phyloP scores from a whole-genome alignment of 2,113 vertebrate genomes.

The Alaudala cheleensis region DNA sequence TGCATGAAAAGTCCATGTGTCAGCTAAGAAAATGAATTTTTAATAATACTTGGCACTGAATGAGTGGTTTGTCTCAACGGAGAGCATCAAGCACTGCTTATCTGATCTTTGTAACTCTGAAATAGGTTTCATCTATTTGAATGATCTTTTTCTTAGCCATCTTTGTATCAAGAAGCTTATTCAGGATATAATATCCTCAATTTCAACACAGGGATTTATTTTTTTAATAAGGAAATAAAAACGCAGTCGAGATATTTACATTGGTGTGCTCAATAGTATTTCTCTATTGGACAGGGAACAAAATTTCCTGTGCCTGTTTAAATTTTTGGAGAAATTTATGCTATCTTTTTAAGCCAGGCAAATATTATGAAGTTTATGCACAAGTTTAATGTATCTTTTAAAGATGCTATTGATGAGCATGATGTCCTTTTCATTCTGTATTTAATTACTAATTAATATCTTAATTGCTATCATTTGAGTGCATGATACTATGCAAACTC shows the following conservation, averaged over 20 bases:
- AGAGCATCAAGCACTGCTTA: conserved; percentile 1
- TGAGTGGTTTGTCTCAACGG: conserved; percentile 45
- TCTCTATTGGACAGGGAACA: not conserved
- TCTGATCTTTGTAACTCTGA: conserved; percentile 31
- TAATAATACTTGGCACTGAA: conserved; percentile 64
- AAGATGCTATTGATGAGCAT: not conserved
- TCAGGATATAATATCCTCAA: not conserved
- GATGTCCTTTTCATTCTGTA: not conserved
- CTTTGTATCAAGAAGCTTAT: conserved; percentile 13
- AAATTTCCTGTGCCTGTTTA: not conserved
- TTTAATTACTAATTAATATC: not conserved
- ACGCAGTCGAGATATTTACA: not conserved
- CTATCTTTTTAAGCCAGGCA: not conserved
- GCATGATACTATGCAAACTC: not conserved
- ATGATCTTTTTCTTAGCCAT: conserved; percentile 12
- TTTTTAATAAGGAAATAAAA: not conserved
- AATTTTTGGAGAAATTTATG: not conserved
- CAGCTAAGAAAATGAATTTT: conserved; percentile 71
- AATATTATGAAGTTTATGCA: not conserved
- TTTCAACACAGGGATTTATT: not conserved
- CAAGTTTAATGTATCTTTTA: not conserved
- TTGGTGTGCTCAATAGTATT: not conserved
- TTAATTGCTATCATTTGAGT: not conserved
- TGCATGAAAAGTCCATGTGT: conserved; percentile 55
- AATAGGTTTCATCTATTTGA: conserved; percentile 20